Conservation (phyloP, 2,888 invertebrate species). For the Drosophila flavopinicola region DNA sequence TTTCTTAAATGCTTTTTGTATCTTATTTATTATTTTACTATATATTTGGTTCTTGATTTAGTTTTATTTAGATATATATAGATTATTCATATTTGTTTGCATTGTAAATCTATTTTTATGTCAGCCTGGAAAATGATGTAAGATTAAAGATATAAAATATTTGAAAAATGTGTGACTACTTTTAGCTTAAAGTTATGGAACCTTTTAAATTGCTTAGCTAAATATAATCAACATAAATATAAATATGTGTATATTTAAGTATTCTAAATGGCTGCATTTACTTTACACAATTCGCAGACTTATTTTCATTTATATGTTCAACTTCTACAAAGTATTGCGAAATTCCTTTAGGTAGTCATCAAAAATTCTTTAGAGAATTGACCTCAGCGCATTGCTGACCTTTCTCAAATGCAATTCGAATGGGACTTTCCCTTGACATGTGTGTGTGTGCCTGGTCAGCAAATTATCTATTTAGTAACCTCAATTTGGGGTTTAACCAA, state of each 20-base stretch:
- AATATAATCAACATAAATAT: too few species aligned
- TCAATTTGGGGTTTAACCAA: slow-evolving; percentile 33
- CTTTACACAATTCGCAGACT: too few species aligned
- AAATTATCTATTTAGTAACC: slow-evolving; percentile 17
- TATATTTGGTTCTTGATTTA: background rate
- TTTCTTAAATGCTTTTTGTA: background rate
- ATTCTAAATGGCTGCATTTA: too few species aligned
- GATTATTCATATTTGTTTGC: background rate
- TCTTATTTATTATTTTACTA: background rate
- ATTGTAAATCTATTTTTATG: too few species aligned
- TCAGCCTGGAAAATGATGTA: too few species aligned
- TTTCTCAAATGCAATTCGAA: background rate
- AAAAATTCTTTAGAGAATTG: background rate
- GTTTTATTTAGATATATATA: background rate
- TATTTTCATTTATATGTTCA: background rate
- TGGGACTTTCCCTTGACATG: slow-evolving; percentile 20
- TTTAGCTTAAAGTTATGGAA: too few species aligned
- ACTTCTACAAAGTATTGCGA: background rate
- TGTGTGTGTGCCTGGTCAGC: slow-evolving; percentile 2
- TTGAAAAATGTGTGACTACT: background rate
- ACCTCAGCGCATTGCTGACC: background rate
- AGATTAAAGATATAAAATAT: too few species aligned
- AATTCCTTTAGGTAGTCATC: slow-evolving; percentile 1
- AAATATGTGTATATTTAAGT: too few species aligned
- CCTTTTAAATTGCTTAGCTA: too few species aligned